Conservation (phyloP, 2,797 vertebrate species). For the Gephyroberyx darwinii region DNA sequence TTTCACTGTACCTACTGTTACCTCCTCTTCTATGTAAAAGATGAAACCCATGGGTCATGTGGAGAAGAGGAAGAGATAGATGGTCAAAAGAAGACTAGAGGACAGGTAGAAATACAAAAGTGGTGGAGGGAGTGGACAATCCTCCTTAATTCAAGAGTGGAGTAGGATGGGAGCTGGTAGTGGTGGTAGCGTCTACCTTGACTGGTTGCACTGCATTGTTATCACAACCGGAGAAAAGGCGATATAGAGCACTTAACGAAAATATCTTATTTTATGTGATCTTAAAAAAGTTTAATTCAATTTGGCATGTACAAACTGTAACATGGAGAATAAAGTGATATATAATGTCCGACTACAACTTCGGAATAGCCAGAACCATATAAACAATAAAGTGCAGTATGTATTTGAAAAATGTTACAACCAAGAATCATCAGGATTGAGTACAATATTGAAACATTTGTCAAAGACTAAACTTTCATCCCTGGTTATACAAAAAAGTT, state of each 20-base stretch:
- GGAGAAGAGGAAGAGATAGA: too few relatives aligned
- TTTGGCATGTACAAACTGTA: constrained; percentile 54
- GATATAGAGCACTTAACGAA: constrained; percentile 58
- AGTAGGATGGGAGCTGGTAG: too few relatives aligned
- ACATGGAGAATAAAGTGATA: constrained; percentile 70
- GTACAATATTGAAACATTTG: too few relatives aligned
- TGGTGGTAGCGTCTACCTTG: too few relatives aligned
- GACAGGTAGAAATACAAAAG: too few relatives aligned
- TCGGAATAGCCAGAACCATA: constrained; percentile 60
- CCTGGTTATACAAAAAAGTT: constrained; percentile 29
- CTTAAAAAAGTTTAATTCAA: constrained; percentile 34
- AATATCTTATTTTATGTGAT: constrained; percentile 67
- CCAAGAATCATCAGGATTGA: too few relatives aligned
- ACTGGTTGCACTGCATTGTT: background rate
- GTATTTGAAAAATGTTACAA: constrained; percentile 12
- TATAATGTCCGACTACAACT: constrained; percentile 46
- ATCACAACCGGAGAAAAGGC: background rate
- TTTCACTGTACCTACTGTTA: too few relatives aligned
- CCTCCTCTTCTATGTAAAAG: too few relatives aligned
- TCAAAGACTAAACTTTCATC: constrained; percentile 20
- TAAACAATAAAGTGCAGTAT: constrained; percentile 62
- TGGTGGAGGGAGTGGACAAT: too few relatives aligned
- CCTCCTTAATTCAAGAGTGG: too few relatives aligned
- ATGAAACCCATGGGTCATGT: too few relatives aligned
- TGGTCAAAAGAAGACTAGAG: too few relatives aligned